A percentile compares a stretch with the other conserved stretches of the same genome.
Evolutionary conservation across 1,140 invertebrate genomes (phyloP).

Genomic region (Trichoplusia ni): DNA sequence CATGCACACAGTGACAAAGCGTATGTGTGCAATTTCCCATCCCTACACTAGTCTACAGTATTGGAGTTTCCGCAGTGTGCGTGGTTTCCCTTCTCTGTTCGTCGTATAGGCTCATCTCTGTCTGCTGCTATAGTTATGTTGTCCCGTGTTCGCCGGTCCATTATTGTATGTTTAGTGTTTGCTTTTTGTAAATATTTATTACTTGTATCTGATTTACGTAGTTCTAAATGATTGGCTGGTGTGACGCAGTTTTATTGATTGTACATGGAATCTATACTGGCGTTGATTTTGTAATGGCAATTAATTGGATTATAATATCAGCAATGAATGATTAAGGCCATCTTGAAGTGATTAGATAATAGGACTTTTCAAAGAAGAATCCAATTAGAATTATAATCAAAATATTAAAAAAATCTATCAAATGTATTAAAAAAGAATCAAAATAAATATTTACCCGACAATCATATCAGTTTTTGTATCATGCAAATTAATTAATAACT

Average conservation of each 20-base stretch:
- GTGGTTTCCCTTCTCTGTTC: slow-evolving; percentile 28
- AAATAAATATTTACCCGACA: no score
- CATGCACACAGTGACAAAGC: background rate
- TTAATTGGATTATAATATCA: no score
- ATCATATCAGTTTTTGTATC: no score
- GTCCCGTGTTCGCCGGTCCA: slow-evolving; percentile 51
- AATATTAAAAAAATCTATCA: no score
- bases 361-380: no score
- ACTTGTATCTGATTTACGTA: slow-evolving; percentile 18
- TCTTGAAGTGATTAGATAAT: no score
- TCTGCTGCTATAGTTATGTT: slow-evolving; percentile 47
- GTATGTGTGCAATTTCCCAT: slow-evolving; percentile 45
- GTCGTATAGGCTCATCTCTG: slow-evolving; percentile 7
- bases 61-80: slow-evolving; percentile 40
- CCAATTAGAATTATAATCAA: no score
- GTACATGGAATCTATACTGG: background rate
- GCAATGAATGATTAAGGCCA: no score
- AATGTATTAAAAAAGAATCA: no score
- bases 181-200: slow-evolving; percentile 56
- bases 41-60: slow-evolving; percentile 9
- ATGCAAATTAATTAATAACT: no score
- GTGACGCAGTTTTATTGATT: slow-evolving; percentile 9
- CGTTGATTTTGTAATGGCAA: no score
- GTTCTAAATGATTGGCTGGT: slow-evolving; percentile 21
- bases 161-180: slow-evolving; percentile 66